phyloP scores from a whole-genome alignment of 2,888 invertebrate genomes.

The Epistrophe eligans region DNA sequence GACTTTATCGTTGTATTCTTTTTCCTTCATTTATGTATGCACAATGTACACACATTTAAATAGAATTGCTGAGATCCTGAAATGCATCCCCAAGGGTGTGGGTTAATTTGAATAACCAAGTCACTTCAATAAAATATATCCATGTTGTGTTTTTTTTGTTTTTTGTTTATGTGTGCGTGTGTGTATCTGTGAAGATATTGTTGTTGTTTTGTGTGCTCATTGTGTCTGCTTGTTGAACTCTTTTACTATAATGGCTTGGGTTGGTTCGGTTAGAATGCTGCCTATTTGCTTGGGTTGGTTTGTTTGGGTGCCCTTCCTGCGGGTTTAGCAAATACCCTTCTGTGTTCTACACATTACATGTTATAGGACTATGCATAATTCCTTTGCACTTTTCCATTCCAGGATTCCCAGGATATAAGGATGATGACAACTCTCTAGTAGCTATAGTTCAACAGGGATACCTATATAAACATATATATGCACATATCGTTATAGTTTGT shows the following conservation, averaged over 20 bases:
- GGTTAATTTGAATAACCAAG: constrained; percentile 70
- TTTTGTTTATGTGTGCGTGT: background rate
- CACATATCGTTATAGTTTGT: background rate
- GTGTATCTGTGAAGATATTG: background rate
- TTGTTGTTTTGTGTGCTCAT: constrained; percentile 13
- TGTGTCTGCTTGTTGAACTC: constrained; percentile 13
- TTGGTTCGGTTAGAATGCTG: background rate
- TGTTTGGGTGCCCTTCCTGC: constrained; percentile 60
- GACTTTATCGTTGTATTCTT: background rate
- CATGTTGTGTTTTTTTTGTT: constrained; percentile 4
- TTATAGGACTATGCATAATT: constrained; percentile 62
- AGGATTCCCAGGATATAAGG: constrained; percentile 48
- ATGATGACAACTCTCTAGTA: constrained; percentile 57
- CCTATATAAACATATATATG: background rate
- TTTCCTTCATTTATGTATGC: background rate
- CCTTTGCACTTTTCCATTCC: constrained; percentile 49
- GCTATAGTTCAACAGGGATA: constrained; percentile 46
- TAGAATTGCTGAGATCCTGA: constrained; percentile 44
- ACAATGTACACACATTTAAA: background rate
- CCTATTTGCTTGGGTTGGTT: constrained; percentile 33
- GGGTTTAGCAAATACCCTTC: constrained; percentile 41
- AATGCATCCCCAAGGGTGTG: constrained; percentile 57
- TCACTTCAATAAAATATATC: constrained; percentile 58
- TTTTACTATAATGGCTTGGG: background rate
- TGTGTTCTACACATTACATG: constrained; percentile 36